phyloP scores from a whole-genome alignment of 2,797 vertebrate genomes.

The Taeniopygia guttata region DNA sequence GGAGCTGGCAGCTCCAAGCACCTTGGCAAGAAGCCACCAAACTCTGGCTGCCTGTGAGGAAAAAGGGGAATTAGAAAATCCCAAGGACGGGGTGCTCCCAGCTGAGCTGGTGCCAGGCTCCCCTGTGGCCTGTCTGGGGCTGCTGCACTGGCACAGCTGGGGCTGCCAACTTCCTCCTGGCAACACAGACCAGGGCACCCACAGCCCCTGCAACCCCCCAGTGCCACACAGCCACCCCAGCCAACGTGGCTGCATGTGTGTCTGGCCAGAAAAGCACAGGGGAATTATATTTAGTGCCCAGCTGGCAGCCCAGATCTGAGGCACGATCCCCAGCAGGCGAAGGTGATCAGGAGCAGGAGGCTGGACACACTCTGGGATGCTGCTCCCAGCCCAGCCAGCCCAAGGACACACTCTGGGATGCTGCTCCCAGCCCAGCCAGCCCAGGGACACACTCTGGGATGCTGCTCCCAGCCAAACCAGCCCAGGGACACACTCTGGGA shows the following conservation, averaged over 20 bases:
- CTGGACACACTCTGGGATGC: too few relatives aligned
- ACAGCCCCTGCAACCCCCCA: accelerated
- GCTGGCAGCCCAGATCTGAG: not conserved
- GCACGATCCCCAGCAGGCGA: accelerated
- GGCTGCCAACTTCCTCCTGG: not conserved
- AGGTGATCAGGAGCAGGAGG: not conserved
- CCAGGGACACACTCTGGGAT: accelerated
- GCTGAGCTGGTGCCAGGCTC: not conserved
- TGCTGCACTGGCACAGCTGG: not conserved
- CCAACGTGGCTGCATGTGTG: accelerated
- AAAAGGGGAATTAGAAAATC: not conserved
- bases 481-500: too few relatives aligned
- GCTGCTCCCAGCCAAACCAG: not conserved
- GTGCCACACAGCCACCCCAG: not conserved
- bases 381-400: not conserved
- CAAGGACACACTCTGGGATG: too few relatives aligned
- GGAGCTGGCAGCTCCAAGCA: not conserved
- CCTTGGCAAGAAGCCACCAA: not conserved
- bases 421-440: not conserved
- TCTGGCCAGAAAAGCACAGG: not conserved
- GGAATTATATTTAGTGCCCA: not conserved
- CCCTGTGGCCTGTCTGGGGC: not conserved
- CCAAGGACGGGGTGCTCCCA: accelerated
- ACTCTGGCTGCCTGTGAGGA: not conserved
- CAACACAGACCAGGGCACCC: accelerated